Percentiles rank a stretch among this genome's conserved stretches.
phyloP scores from a whole-genome alignment of 1,140 invertebrate genomes.

The Drosophila orosa region DNA sequence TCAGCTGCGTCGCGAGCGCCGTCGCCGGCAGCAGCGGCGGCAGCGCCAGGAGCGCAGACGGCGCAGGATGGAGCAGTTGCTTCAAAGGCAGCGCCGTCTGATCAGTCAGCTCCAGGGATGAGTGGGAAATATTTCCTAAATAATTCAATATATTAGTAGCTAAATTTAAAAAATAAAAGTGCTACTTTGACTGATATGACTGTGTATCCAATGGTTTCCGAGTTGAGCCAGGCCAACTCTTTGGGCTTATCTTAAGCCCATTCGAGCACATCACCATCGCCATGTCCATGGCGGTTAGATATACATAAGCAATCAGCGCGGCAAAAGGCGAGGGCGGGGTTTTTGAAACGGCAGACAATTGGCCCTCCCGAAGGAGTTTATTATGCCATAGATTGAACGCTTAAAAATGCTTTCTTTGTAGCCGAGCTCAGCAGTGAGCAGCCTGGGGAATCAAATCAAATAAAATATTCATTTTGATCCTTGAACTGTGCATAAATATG shows the following conservation, averaged over 20 bases:
- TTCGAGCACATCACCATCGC: conserved; percentile 9
- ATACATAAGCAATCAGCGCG: conserved; percentile 41
- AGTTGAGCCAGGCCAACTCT: not conserved
- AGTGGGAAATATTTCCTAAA: not conserved
- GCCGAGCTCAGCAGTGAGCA: conserved; percentile 44
- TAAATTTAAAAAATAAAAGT: not conserved
- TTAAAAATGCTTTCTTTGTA: conserved; percentile 78
- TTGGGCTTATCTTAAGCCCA: conserved; percentile 7
- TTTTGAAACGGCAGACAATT: conserved; percentile 60
- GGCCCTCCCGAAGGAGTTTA: conserved; percentile 71
- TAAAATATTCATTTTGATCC: conserved; percentile 82
- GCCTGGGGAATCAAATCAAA: conserved; percentile 70
- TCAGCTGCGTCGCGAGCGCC: conserved; percentile 27
- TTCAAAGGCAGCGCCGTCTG: conserved; percentile 16
- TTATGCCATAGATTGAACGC: conserved; percentile 66
- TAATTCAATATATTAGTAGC: not conserved
- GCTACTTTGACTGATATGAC: not conserved
- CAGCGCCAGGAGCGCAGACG: conserved; percentile 18
- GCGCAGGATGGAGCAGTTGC: conserved; percentile 23
- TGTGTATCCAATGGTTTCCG: not conserved
- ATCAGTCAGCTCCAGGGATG: conserved; percentile 25
- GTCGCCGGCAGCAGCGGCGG: conserved; percentile 20
- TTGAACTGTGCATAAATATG: conserved; percentile 81
- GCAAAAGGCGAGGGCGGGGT: not conserved
- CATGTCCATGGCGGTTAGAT: conserved; percentile 14